phyloP scores from a whole-genome alignment of 2,888 invertebrate species.

The Cordilura impudica region DNA sequence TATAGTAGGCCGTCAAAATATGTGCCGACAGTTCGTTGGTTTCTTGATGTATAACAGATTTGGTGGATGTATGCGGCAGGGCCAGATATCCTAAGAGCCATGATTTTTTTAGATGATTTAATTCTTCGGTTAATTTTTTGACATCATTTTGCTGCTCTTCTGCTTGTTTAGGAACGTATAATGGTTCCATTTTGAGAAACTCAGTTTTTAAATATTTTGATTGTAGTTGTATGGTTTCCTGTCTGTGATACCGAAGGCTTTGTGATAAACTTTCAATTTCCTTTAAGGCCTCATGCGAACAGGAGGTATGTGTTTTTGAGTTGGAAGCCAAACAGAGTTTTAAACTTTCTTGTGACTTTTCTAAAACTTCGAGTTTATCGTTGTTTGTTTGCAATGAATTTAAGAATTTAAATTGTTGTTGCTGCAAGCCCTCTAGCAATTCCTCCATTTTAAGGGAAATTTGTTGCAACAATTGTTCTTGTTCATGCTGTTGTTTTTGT shows the following conservation, averaged over 20 bases:
- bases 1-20: conserved; percentile 75
- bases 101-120: conserved; percentile 77
- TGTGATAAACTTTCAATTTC: conserved; percentile 68
- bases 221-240: conserved; percentile 79
- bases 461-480: conserved; percentile 65
- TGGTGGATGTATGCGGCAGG: conserved; percentile 51
- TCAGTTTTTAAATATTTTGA: conserved; percentile 79
- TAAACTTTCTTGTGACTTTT: conserved; percentile 90
- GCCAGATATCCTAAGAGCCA: conserved; percentile 66
- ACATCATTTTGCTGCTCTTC: conserved; percentile 63
- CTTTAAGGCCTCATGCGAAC: conserved; percentile 66
- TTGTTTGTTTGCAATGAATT: conserved; percentile 95
- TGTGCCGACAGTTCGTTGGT: conserved; percentile 73
- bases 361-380: conserved; percentile 92
- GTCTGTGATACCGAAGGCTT: conserved; percentile 79
- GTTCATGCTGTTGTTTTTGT: conserved; percentile 79
- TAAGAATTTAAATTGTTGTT: conserved; percentile 95
- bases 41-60: conserved; percentile 64
- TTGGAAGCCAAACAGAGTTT: conserved; percentile 85
- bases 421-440: conserved; percentile 82
- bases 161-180: conserved; percentile 76
- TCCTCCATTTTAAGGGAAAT: conserved; percentile 83
- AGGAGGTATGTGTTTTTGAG: conserved; percentile 70
- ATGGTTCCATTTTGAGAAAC: conserved; percentile 79
- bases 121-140: conserved; percentile 78